Evolutionary conservation across 2,888 invertebrate species (phyloP).

Genomic region (Folsomia manolachei): DNA sequence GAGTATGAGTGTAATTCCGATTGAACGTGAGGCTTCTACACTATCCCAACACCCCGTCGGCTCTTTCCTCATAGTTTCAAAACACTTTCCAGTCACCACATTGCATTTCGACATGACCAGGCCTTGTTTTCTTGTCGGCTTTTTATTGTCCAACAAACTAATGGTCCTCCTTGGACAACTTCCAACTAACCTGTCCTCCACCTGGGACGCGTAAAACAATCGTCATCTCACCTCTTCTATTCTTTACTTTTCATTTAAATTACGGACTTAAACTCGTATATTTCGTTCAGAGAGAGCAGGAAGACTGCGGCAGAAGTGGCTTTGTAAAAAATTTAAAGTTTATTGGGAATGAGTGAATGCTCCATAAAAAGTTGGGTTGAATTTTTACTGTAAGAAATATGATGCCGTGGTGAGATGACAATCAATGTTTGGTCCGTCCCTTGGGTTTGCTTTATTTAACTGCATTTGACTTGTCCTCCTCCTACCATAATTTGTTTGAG

Average conservation of each 20-base stretch:
- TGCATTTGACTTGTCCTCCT: conserved; percentile 17
- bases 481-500: conserved; percentile 15
- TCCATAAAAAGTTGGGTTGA: too few species aligned
- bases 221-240: background rate
- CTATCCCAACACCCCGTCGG: conserved; percentile 7
- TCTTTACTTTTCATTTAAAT: too few species aligned
- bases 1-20: too few species aligned
- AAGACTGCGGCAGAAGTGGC: too few species aligned
- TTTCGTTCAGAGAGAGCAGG: too few species aligned
- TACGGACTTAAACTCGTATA: too few species aligned
- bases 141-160: conserved; percentile 14
- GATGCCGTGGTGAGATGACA: conserved; percentile 3
- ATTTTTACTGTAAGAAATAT: too few species aligned
- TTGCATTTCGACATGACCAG: too few species aligned
- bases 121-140: background rate
- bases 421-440: conserved; percentile 15
- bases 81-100: too few species aligned
- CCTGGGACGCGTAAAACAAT: background rate
- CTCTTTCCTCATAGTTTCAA: conserved; percentile 17
- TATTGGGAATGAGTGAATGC: too few species aligned
- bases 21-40: conserved; percentile 17
- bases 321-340: too few species aligned
- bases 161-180: background rate
- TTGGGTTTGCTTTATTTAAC: conserved; percentile 10
- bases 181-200: conserved; percentile 4